A percentile compares a stretch with the other conserved stretches of the same genome.
These are phyloP conservation scores for Centruroides sculpturatus DNA, from an alignment of 1,140 invertebrate genomes.

Conservation along the genomic window DNA sequence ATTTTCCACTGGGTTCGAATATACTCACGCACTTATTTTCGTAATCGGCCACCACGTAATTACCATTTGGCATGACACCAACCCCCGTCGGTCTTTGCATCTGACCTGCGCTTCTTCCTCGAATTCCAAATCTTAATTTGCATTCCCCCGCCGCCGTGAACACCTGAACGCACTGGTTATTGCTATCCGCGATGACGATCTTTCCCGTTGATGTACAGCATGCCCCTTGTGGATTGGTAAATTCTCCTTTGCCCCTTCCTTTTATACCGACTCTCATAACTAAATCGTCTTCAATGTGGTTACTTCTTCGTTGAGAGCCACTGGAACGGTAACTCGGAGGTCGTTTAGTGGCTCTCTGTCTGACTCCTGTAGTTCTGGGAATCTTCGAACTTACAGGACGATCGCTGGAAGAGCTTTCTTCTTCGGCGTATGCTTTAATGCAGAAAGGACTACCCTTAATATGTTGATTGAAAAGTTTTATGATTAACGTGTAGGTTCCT, in stretches of 20 bases:
- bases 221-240: slow-evolving; percentile 42
- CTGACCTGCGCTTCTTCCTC: slow-evolving; percentile 9
- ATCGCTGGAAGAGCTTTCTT: slow-evolving; percentile 22
- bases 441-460: slow-evolving; percentile 35
- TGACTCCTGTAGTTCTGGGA: slow-evolving; percentile 17
- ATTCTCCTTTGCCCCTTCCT: slow-evolving; percentile 40
- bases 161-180: slow-evolving; percentile 40
- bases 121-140: slow-evolving; percentile 8
- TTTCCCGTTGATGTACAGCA: slow-evolving; percentile 28
- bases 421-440: slow-evolving; percentile 17
- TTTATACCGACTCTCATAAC: slow-evolving; percentile 26
- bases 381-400: slow-evolving; percentile 20
- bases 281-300: slow-evolving; percentile 36
- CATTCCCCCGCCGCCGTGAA: slow-evolving; percentile 26
- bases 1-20: slow-evolving; percentile 38
- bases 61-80: slow-evolving; percentile 34
- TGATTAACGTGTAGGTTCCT: slow-evolving; percentile 29
- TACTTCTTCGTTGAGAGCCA: slow-evolving; percentile 30
- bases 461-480: slow-evolving; percentile 32
- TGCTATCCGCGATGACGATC: slow-evolving; percentile 41
- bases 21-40: slow-evolving; percentile 44
- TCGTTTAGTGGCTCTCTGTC: slow-evolving; percentile 28
- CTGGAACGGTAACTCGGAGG: slow-evolving; percentile 30
- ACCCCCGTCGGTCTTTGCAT: slow-evolving; percentile 37
- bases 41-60: slow-evolving; percentile 42